A percentile compares a stretch with the other conserved stretches of the same genome.
phyloP scores from a whole-genome alignment of 2,797 vertebrate genomes.

The Cottoperca gobio region DNA sequence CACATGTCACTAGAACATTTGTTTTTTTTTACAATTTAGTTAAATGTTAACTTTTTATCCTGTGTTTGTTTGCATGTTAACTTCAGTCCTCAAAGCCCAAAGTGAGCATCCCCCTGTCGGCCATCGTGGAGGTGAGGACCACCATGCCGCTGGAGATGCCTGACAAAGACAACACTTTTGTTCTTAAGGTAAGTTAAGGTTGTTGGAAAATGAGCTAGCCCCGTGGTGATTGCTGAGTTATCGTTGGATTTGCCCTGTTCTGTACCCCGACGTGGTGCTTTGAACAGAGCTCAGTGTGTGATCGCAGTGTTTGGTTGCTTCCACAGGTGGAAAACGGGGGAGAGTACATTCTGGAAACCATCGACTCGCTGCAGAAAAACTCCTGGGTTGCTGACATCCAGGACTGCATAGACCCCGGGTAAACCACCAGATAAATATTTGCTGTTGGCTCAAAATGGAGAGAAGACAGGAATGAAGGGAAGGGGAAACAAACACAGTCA shows the following conservation, averaged over 20 bases:
- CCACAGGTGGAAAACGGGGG: constrained; percentile 94
- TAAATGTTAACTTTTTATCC: constrained; percentile 11
- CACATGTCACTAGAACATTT: neutral
- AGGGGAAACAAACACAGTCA: constrained; percentile 64
- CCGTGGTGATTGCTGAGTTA: neutral
- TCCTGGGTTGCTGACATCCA: constrained; percentile 99
- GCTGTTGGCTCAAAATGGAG: constrained; percentile 61
- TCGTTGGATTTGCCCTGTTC: constrained; percentile 2
- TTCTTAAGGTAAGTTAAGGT: constrained; percentile 95
- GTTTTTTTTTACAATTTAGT: neutral
- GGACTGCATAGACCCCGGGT: constrained; percentile 98
- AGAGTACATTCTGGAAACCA: constrained; percentile 98
- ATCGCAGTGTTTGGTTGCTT: constrained; percentile 62
- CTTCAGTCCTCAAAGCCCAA: constrained; percentile 94
- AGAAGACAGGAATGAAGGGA: constrained; percentile 25
- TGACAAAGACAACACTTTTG: constrained; percentile 98
- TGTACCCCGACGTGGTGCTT: constrained; percentile 8
- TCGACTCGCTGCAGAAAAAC: constrained; percentile 98
- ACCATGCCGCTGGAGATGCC: constrained; percentile 99
- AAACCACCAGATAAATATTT: constrained; percentile 80
- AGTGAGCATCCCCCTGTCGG: constrained; percentile 94
- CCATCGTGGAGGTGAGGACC: constrained; percentile 96
- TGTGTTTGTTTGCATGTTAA: constrained; percentile 21
- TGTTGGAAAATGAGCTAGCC: constrained; percentile 4
- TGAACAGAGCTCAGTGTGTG: constrained; percentile 61